phyloP scores from a whole-genome alignment of 1,140 invertebrate species.

The Oncopeltus fasciatus region DNA sequence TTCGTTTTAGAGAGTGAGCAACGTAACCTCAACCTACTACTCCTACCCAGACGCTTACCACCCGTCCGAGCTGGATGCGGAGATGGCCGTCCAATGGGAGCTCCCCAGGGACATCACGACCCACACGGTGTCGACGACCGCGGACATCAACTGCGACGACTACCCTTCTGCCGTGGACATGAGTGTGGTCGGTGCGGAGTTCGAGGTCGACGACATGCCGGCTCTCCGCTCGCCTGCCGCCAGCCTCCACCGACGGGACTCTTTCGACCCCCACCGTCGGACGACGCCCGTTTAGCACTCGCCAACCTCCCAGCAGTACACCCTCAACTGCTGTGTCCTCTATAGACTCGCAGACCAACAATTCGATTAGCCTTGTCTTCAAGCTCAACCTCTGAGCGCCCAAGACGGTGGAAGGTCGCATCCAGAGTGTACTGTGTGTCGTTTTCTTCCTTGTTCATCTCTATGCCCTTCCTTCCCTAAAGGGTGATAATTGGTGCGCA shows the following conservation, averaged over 20 bases:
- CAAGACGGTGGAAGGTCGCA: too few relatives aligned
- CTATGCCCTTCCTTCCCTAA: too few relatives aligned
- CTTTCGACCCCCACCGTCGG: slow-evolving; percentile 33
- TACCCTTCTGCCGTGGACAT: too few relatives aligned
- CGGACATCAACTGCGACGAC: slow-evolving; percentile 31
- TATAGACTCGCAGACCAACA: slow-evolving; percentile 16
- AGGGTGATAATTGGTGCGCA: too few relatives aligned
- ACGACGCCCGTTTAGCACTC: slow-evolving; percentile 35
- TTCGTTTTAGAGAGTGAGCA: slow-evolving; percentile 19
- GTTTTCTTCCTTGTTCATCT: too few relatives aligned
- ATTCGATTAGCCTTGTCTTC: slow-evolving; percentile 7
- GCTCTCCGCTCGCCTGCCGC: slow-evolving; percentile 30
- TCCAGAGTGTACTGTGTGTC: too few relatives aligned
- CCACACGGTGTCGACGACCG: slow-evolving; percentile 40
- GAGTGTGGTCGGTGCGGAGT: slow-evolving; percentile 36
- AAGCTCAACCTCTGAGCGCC: slow-evolving; percentile 3
- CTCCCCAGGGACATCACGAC: slow-evolving; percentile 35
- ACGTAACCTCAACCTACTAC: slow-evolving; percentile 19
- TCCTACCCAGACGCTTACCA: slow-evolving; percentile 25
- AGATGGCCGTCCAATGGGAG: slow-evolving; percentile 17
- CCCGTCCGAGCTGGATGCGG: slow-evolving; percentile 6
- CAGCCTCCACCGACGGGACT: slow-evolving; percentile 27
- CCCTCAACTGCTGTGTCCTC: slow-evolving; percentile 17
- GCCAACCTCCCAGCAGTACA: slow-evolving; percentile 8
- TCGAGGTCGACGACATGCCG: slow-evolving; percentile 32